Base-by-base conservation (phyloP, 2,888 invertebrate species). In the Heliconius cydno region DNA sequence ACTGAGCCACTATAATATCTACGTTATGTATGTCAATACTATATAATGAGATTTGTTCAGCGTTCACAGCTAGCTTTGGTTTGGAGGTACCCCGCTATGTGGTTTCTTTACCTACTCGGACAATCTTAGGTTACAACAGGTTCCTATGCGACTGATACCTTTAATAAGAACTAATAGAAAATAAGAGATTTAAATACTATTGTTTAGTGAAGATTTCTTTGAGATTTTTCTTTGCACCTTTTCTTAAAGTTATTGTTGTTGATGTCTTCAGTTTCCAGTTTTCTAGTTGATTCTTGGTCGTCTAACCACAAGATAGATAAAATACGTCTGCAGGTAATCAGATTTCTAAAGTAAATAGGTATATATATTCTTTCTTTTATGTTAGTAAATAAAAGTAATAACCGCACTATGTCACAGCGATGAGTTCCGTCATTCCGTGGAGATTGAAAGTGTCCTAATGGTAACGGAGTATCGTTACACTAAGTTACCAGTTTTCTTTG, bases 71-170 rank as follows among this genome's bases (percentile, higher is more conserved):
- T 52, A 75, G n/a, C 67, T 57, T 63, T 60, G 70, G 77, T 73
- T n/a, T 57, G 34, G 73, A 22, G 66, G 3, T n/a, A 38, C 52
- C 52, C 78, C 74, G 79, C 79, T 79, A 70, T 82, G 83, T 79
- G 83, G 85, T 85, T 84, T 82, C 82, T 81, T 5, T 82, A 84
- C 78, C 73, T 82, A 52, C 52, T 22, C 22, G 52, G 52, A 83
- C 78, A 72, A 81, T 79, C 76, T 83, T 80, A 67, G 72, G 80
- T 85, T 85, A 84, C 85, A 84, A 83, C 82, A 79, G 80, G 82
- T 82, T 72, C 30, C 30, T 30, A 19, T 63, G 73, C 30, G 46
- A 79, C 68, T 38, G 79, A 79, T 75, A 79, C 74, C 72, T 76
- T 79, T 52, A 71, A 76, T 67, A 46, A 72, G 63, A 75, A 68